These are phyloP conservation scores for Pseudochirops cupreus DNA, from an alignment of 2,797 vertebrate genomes.

Conservation along the genomic window DNA sequence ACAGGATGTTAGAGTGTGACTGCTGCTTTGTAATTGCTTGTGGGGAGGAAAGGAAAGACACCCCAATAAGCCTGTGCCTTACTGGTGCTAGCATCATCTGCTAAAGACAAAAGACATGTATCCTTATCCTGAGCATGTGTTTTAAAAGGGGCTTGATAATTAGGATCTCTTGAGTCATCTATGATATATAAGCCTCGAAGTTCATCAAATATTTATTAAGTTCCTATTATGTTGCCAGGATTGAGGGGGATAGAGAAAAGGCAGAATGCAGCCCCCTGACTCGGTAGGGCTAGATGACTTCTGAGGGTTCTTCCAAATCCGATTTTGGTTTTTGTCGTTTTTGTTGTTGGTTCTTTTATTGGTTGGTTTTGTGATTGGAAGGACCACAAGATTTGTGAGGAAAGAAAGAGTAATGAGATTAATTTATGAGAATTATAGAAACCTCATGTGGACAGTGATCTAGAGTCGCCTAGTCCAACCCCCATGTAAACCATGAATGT, in stretches of 20 bases:
- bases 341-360: neutral
- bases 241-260: neutral
- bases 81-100: neutral
- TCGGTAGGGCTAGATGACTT: neutral
- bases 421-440: neutral
- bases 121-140: neutral
- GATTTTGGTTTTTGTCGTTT: neutral
- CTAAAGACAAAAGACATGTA: neutral
- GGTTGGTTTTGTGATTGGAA: neutral
- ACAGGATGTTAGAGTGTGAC: neutral
- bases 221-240: neutral
- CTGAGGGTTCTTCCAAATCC: neutral
- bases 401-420: neutral
- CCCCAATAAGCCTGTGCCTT: neutral
- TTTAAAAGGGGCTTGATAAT: neutral
- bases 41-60: neutral
- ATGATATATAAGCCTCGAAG: neutral
- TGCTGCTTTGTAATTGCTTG: neutral
- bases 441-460: neutral
- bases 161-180: neutral
- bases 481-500: neutral
- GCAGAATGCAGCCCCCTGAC: neutral
- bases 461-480: neutral
- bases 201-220: neutral
- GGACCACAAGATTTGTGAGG: neutral